A percentile compares a stretch with the other conserved stretches of the same genome.
phyloP scores from a whole-genome alignment of 2,113 vertebrate species.

The Camelus dromedarius region DNA sequence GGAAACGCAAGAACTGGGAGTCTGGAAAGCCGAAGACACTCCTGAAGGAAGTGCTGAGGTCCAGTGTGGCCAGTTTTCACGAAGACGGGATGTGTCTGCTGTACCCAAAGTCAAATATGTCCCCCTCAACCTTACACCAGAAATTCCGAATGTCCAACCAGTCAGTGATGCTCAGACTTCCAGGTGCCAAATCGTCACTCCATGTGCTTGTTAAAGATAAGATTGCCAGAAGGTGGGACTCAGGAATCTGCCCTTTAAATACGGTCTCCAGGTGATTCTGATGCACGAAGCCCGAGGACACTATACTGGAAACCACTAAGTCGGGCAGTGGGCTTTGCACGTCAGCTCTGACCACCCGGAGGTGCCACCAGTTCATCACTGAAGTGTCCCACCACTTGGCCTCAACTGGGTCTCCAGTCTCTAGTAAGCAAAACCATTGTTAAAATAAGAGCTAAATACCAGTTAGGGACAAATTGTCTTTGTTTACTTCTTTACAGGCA shows the following conservation, averaged over 20 bases:
- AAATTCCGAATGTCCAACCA: too few species aligned
- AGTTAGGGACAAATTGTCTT: background rate
- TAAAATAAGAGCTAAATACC: background rate
- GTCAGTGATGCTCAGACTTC: too few species aligned
- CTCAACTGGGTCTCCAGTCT: background rate
- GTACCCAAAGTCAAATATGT: background rate
- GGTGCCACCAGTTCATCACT: accelerated
- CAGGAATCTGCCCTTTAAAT: background rate
- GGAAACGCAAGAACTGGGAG: background rate
- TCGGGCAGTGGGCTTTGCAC: accelerated
- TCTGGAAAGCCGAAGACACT: background rate
- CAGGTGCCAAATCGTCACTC: accelerated
- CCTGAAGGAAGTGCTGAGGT: background rate
- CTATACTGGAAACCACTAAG: accelerated
- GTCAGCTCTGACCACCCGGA: accelerated
- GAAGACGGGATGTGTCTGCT: accelerated
- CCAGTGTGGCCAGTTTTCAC: too few species aligned
- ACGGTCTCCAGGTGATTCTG: background rate
- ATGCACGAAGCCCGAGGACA: background rate
- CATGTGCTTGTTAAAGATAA: accelerated
- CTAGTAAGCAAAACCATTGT: background rate
- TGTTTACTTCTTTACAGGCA: background rate
- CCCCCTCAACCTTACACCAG: background rate
- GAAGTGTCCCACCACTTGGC: background rate
- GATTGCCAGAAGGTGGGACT: background rate